Evolutionary conservation across 2,888 invertebrate species (phyloP), one percentile per base, ranked within the genome.

Genomic region (Heliconius ismenius): DNA sequence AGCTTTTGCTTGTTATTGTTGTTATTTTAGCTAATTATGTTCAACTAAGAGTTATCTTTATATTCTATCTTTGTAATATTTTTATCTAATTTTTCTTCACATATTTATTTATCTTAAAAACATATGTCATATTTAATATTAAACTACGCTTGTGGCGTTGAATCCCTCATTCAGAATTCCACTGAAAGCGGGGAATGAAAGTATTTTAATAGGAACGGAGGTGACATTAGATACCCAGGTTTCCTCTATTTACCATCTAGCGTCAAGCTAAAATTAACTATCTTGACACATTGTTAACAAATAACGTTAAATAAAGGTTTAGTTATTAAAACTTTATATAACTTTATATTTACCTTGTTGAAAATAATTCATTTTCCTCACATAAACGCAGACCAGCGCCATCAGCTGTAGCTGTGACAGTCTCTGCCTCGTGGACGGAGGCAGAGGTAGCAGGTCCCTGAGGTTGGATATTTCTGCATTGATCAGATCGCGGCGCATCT

Each of bases 381-480:
- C 98, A 94, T 98, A 99, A 81, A 99, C 99, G 92, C 99, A 99
- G 86, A 99, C 98, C 83, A 99, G 96, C 24, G 99, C 99, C 99
- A 99, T 99, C 84, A 99, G 97, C 92, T 99, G 99, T 74, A 99
- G 96, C 94, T 99, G 99, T 75, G 99, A 99, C 80, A 99, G 96
- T 85, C 99, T 95, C 94, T 99, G 99, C 83, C 99, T 95, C 81
- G 99, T 98, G 82, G 98, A 98, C 79, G 99, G 98, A 75, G 99
- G 98, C 84, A 99, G 95, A 32, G 99, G 99, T 89, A 99, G 95
- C 86, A 99, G 95, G 94, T 99, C 99, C 84, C 99, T 95, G 85
- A 99, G 96, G 95, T 98, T 98, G 79, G 98, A 98, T 90, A 99
- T 99, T 96, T 99, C 99, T 73, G 98, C 97, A 94, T 99, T 99